A percentile compares a stretch with the other conserved stretches of the same genome.
These are phyloP conservation scores for Lasioglossum vierecki DNA, from an alignment of 2,888 invertebrate genomes.

Conservation along the genomic window DNA sequence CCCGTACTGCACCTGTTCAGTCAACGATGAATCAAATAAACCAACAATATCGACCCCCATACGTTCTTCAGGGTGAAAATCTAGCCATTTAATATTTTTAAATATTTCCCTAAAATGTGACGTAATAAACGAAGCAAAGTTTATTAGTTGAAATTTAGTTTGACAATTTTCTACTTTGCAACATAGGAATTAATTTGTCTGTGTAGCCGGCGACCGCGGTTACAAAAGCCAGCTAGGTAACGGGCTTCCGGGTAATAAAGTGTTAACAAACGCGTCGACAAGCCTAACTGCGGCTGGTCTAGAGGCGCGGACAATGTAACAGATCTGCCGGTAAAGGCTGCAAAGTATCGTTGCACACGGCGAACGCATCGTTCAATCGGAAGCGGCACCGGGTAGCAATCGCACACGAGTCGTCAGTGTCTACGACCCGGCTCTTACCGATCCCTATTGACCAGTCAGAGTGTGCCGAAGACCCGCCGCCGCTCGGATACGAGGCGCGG, in stretches of 20 bases:
- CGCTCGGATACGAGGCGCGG: constrained; percentile 67
- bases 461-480: constrained; percentile 58
- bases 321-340: neutral
- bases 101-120: too few relatives aligned
- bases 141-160: too few relatives aligned
- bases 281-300: neutral
- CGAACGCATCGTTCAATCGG: constrained; percentile 3
- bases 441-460: constrained; percentile 67
- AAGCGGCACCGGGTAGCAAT: neutral
- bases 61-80: too few relatives aligned
- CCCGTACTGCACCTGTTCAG: neutral
- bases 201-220: neutral
- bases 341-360: neutral
- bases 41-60: too few relatives aligned
- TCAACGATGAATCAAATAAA: too few relatives aligned
- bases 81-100: too few relatives aligned
- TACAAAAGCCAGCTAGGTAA: neutral
- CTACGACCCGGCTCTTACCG: neutral
- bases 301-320: neutral
- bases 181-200: neutral
- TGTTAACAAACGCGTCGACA: constrained; percentile 1
- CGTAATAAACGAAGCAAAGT: too few relatives aligned
- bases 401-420: neutral
- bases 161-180: too few relatives aligned
- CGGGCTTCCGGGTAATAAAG: constrained; percentile 6